phyloP scores from a whole-genome alignment of 2,797 vertebrate genomes.

The Alca torda region DNA sequence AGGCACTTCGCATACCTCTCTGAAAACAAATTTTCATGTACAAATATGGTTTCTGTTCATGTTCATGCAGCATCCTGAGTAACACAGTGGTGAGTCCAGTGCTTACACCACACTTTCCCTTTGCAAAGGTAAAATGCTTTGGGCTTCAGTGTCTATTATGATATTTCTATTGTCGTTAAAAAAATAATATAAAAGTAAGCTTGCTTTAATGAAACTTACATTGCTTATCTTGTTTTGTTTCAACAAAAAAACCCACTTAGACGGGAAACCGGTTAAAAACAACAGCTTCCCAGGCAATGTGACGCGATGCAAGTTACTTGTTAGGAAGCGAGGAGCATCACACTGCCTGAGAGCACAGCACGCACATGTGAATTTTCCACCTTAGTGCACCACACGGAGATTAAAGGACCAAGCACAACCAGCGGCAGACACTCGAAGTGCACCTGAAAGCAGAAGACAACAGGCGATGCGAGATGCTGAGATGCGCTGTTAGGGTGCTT shows the following conservation, averaged over 20 bases:
- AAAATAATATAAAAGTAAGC: neutral
- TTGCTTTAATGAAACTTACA: neutral
- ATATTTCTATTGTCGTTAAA: neutral
- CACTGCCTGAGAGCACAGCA: neutral
- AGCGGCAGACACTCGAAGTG: accelerated
- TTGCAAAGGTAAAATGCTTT: neutral
- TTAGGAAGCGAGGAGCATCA: neutral
- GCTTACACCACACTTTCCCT: neutral
- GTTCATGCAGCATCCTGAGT: neutral
- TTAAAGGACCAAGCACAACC: neutral
- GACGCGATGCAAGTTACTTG: neutral
- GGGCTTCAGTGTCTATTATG: neutral
- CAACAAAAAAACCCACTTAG: neutral
- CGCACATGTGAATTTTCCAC: neutral
- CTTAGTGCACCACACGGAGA: neutral
- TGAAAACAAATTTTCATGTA: neutral
- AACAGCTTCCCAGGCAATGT: no score
- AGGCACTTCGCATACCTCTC: neutral
- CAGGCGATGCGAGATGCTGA: neutral
- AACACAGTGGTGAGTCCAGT: neutral
- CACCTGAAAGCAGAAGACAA: neutral
- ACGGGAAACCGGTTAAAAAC: neutral
- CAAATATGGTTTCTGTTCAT: neutral
- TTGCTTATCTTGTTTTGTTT: neutral
- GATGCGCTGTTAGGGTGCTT: neutral